Evolutionary conservation across 92 coral and sea anemone genomes (phyloP), one percentile per base, ranked within the genome.

Genomic region (Virgularia gustaviana): DNA sequence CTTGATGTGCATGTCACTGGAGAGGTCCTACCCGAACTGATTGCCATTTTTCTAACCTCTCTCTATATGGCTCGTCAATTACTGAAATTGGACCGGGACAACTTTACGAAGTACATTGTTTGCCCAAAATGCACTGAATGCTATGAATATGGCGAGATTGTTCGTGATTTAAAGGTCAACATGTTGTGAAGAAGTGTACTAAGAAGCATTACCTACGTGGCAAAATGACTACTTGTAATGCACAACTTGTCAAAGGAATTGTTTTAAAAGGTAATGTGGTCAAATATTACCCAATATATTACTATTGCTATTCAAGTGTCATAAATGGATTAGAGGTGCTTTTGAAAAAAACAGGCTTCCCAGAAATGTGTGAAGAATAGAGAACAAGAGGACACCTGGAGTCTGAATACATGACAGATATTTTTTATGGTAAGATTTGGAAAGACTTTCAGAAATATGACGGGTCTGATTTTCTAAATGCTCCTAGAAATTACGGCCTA

Each of bases 401-500:
- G 36, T 80, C 67, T 47, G n/a, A n/a, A n/a, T n/a, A n/a, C 18
- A 5, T 62, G 10, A 62, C 70, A 9, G 70, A 62, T 20, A 62
- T 62, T 1, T 62, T 3, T 37, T 9, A 19, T 35, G 70, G 70
- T 5, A 36, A 36, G 28, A 25, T 62, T 0, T 62, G 70, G 70
- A 34, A 62, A 10, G n/a, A n/a, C n/a, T n/a, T n/a, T n/a, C n/a
- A 2, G 23, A 62, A 62, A 12, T 62, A 36, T 29, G 31, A 65
- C 38, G 29, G 34, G 9, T 24, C 1, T 2, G 56, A 65, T 65
- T 65, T 65, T 28, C 19, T 78, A 10, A 52, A 65, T n/a, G 56
- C 57, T 12, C 84, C 88, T n/a, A 57, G 84, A 36, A 83, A 83
- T 35, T 78, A 83, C 58, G 88, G 72, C 0, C 60, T 71, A 8